Evolutionary conservation across 2,113 vertebrate genomes (phyloP).

Genomic region (Actenoides hombroni): DNA sequence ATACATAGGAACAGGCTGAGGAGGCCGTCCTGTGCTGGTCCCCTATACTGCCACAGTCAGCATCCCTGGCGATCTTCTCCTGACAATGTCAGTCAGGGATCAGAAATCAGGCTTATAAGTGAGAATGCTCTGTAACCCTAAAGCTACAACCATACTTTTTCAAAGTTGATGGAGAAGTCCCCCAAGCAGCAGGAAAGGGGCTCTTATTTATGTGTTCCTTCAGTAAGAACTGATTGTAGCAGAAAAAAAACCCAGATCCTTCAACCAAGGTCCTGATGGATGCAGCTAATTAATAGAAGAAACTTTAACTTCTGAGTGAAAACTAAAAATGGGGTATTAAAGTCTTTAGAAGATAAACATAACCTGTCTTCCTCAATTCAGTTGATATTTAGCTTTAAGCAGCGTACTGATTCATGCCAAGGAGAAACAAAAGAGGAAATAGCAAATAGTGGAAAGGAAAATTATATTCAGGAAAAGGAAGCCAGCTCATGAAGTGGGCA

Average conservation of each 20-base stretch:
- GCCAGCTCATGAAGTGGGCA: not conserved
- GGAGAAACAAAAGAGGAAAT: not conserved
- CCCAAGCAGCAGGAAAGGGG: not conserved
- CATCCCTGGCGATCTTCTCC: not conserved
- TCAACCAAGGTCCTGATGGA: not conserved
- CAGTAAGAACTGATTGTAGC: not conserved
- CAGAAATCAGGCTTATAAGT: not conserved
- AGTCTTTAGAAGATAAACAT: not conserved
- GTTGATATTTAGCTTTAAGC: not conserved
- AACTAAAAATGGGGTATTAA: not conserved
- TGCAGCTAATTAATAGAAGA: not conserved
- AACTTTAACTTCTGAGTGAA: not conserved
- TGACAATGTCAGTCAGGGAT: not conserved
- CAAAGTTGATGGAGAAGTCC: not conserved
- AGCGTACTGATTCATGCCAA: not conserved
- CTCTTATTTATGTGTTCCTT: not conserved
- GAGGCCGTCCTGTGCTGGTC: accelerated
- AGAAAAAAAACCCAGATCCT: not conserved
- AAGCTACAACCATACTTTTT: not conserved
- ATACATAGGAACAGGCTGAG: accelerated
- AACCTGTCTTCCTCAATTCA: not conserved
- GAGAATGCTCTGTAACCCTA: not conserved
- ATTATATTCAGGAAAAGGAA: not conserved
- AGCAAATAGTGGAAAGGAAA: not conserved
- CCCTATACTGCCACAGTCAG: not conserved